Percentiles rank a stretch among this genome's conserved stretches.
phyloP scores from a whole-genome alignment of 2,113 vertebrate genomes.

The Passer domesticus region DNA sequence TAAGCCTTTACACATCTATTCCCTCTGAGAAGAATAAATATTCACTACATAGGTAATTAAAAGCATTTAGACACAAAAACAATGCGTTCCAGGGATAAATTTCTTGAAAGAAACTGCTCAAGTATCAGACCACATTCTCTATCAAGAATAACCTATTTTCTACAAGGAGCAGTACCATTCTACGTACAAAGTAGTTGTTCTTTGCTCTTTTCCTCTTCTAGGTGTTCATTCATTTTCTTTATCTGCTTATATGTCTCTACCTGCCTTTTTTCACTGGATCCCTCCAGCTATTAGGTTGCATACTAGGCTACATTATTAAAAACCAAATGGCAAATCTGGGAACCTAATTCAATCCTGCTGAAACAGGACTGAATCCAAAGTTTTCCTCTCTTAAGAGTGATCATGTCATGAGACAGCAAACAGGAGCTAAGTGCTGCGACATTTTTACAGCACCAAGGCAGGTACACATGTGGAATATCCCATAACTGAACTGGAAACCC shows the following conservation, averaged over 20 bases:
- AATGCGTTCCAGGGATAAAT: not conserved
- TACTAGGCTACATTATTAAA: not conserved
- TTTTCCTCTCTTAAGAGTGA: not conserved
- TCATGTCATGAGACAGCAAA: not conserved
- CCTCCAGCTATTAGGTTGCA: not conserved
- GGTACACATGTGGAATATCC: not conserved
- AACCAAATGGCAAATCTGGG: not conserved
- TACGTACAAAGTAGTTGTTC: not conserved
- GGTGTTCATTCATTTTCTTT: not conserved
- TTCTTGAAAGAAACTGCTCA: not conserved
- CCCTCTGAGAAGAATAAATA: not conserved
- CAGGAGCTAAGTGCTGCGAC: not conserved
- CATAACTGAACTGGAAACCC: not conserved
- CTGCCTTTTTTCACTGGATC: not conserved
- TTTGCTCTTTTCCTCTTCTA: not conserved
- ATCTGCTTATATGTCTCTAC: not conserved
- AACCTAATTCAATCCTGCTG: not conserved
- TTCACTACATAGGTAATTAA: not conserved
- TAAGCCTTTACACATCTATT: not conserved
- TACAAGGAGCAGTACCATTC: not conserved
- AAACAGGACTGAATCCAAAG: not conserved
- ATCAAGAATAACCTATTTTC: not conserved
- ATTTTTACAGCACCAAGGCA: not conserved
- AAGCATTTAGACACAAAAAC: not conserved
- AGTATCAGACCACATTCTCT: not conserved